Conservation (phyloP, 2,797 vertebrate species). For the Cossypha niveicapilla region DNA sequence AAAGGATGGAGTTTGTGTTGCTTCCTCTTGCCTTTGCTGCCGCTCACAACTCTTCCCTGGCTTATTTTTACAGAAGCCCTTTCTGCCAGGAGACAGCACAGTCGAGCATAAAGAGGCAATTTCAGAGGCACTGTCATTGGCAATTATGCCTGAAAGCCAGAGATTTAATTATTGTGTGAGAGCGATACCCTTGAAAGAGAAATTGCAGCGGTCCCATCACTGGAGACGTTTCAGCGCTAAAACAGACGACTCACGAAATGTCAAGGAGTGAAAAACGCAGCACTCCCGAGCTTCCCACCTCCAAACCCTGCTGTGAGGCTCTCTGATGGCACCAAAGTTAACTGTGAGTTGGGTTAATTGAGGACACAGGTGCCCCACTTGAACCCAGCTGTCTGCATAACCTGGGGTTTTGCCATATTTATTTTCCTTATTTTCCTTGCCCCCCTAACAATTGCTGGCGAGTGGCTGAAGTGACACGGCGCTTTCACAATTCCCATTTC, state of each 20-base stretch:
- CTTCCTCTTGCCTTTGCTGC: neutral
- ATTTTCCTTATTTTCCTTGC: neutral
- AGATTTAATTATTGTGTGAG: constrained; percentile 30
- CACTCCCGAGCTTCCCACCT: neutral
- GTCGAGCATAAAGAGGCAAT: neutral
- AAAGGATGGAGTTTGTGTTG: neutral
- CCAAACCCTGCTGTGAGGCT: neutral
- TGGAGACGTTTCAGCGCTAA: neutral
- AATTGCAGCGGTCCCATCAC: neutral
- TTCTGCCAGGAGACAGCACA: neutral
- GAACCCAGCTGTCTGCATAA: neutral
- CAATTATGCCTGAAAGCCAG: neutral
- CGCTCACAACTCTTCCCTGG: neutral
- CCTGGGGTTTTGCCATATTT: neutral
- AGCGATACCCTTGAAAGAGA: constrained; percentile 19
- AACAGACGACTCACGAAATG: neutral
- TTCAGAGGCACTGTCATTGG: neutral
- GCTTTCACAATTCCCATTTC: neutral
- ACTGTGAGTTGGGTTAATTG: neutral
- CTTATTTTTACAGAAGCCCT: neutral
- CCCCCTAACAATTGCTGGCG: rapidly evolving
- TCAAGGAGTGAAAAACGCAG: neutral
- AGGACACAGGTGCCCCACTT: neutral
- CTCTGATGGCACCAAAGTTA: neutral
- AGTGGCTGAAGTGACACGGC: rapidly evolving